These are phyloP conservation scores for Cyanoderma ruficeps DNA, from an alignment of 2,113 vertebrate species.

Conservation along the genomic window DNA sequence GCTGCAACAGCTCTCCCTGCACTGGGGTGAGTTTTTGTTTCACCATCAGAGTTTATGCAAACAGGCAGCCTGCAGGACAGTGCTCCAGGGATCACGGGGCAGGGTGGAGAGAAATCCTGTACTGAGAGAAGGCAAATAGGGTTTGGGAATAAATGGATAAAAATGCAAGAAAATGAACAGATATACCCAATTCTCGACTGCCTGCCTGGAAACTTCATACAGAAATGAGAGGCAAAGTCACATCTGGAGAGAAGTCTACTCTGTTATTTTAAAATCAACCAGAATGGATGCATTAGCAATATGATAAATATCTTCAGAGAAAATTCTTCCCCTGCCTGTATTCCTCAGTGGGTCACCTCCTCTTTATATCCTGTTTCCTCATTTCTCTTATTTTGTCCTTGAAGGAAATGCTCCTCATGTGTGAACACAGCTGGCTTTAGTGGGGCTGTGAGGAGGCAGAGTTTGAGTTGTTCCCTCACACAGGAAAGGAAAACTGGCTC, in stretches of 20 bases:
- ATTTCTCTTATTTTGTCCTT: not conserved
- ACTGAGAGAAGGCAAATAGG: not conserved
- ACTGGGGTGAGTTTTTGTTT: not conserved
- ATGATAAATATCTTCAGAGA: not conserved
- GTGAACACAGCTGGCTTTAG: slow-evolving; percentile 34
- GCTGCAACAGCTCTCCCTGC: not conserved
- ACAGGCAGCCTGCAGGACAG: not conserved
- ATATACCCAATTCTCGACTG: not conserved
- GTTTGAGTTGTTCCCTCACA: slow-evolving; percentile 20
- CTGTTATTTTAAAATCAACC: not conserved
- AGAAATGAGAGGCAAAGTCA: not conserved
- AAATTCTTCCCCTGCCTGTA: not conserved
- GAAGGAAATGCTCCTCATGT: not conserved
- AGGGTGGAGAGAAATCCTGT: not conserved
- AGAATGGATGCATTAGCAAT: not conserved
- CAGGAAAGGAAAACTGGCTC: slow-evolving; percentile 44
- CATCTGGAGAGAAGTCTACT: not conserved
- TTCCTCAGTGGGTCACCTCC: slow-evolving; percentile 20
- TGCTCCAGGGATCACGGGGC: accelerated
- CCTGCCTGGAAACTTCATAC: not conserved
- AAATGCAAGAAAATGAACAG: not conserved
- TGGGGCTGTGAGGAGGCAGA: not conserved
- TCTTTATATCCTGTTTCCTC: not conserved
- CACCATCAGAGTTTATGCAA: not conserved
- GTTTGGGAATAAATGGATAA: not conserved